Evolutionary conservation across 2,888 invertebrate genomes (phyloP).

Genomic region (Criorhina ranunculi): DNA sequence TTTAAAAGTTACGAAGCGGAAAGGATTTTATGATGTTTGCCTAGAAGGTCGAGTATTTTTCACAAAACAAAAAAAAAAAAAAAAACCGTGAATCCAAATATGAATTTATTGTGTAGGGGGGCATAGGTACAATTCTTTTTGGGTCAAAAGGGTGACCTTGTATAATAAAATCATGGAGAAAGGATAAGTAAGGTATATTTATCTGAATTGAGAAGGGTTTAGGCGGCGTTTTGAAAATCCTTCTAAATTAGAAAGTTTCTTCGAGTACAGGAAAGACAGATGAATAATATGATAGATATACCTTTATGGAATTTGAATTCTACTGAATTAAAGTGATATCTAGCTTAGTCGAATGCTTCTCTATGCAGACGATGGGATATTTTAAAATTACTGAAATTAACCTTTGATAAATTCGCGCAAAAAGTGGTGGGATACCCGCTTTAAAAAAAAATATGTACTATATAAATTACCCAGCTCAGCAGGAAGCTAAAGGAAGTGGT

Average conservation of each 20-base stretch:
- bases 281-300: conserved; percentile 17
- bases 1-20: conserved; percentile 51
- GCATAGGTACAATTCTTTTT: conserved; percentile 2
- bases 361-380: too few relatives aligned
- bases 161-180: conserved; percentile 55
- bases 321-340: neutral
- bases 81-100: conserved; percentile 33
- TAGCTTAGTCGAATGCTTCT: neutral
- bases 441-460: too few relatives aligned
- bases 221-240: neutral
- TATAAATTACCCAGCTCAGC: too few relatives aligned
- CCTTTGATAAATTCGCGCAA: too few relatives aligned
- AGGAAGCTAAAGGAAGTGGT: too few relatives aligned
- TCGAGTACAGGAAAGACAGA: neutral
- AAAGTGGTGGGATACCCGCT: too few relatives aligned
- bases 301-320: neutral
- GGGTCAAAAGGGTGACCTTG: conserved; percentile 45
- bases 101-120: conserved; percentile 57
- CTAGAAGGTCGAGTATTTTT: conserved; percentile 29
- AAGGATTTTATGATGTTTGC: conserved; percentile 50
- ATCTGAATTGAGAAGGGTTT: conserved; percentile 37
- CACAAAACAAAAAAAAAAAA: neutral
- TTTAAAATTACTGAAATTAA: too few relatives aligned
- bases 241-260: conserved; percentile 22
- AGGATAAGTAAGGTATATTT: conserved; percentile 48